Evolutionary conservation across 2,113 vertebrate genomes (phyloP), one percentile per base, ranked within the genome.

Genomic region (Paramisgurnus dabryanus): DNA sequence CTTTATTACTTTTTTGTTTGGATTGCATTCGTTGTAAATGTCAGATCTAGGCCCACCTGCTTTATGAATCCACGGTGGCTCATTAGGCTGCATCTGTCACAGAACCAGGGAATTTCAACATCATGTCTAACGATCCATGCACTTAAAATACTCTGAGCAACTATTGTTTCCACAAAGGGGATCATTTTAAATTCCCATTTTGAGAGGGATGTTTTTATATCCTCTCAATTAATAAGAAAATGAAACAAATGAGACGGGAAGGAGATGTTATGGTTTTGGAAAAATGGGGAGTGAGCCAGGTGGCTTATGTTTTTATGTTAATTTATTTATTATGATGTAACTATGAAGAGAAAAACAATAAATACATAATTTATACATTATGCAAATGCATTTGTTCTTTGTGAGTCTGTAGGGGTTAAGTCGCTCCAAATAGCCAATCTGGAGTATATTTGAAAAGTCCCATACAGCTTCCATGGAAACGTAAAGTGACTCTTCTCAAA

Each of bases 141-240:
- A 27, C 60, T 78, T 86, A 86, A 89, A 89, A 87, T 68, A 73
- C 13, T 79, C 72, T 9, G 82, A 60, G 78, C 40, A 73, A 45
- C 67, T 65, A 18, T 86, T 79, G 77, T 53, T 82, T 80, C 78
- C 86, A 86, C 80, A 68, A 85, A 78, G 75, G 55, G 34, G 66
- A 83, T 58, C 40, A 53, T 76, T 22, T 76, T 57, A 67, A 82
- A 67, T 67, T 5, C 15, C 60, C 13, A 4, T 75, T 78, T 69
- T 47, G 11, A 84, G 81, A 0, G 65, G 72, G 80, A 86, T 2
- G 61, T n/a, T 83, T 85, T 87, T 87, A 82, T 79, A 85, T 86
- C 43, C 86, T 89, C 85, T 86, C 90, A 89, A 89, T 76, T 89
- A 84, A 74, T 90, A 89, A 90, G 89, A 89, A 81, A 71, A 7